A percentile compares a stretch with the other conserved stretches of the same genome.
Evolutionary conservation across 2,113 vertebrate genomes (phyloP).

Genomic region (Osmerus mordax): DNA sequence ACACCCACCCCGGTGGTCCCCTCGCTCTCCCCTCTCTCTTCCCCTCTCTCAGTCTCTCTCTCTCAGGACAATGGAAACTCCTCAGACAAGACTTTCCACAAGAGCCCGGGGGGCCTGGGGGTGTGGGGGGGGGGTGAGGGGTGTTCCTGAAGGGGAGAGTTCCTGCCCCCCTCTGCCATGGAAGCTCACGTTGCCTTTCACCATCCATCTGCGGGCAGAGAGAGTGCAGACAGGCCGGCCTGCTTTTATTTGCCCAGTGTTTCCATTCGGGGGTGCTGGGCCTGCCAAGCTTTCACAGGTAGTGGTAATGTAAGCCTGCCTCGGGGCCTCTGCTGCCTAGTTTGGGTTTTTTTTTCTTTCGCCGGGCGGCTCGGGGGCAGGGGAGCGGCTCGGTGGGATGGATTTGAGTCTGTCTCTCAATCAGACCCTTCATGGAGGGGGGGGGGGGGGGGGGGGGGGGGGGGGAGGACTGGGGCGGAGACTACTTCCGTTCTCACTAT

Average conservation of each 20-base stretch:
- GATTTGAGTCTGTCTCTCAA: conserved; percentile 63
- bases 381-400: conserved; percentile 55
- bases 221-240: conserved; percentile 70
- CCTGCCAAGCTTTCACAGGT: conserved; percentile 69
- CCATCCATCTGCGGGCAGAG: conserved; percentile 67
- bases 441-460: conserved; percentile 24
- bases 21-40: neutral
- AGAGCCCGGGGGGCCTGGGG: conserved; percentile 11
- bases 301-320: conserved; percentile 64
- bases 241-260: conserved; percentile 68
- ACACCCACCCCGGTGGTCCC: conserved; percentile 35
- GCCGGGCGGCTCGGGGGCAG: conserved; percentile 54
- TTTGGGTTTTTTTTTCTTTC: conserved; percentile 62
- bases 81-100: conserved; percentile 56
- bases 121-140: conserved; percentile 15
- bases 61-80: conserved; percentile 55
- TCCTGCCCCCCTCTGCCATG: conserved; percentile 40
- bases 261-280: conserved; percentile 65
- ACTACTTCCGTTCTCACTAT: conserved; percentile 25
- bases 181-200: conserved; percentile 64
- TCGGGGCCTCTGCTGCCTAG: conserved; percentile 66
- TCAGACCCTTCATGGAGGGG: conserved; percentile 61
- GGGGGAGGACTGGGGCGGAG: neutral
- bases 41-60: neutral
- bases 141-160: conserved; percentile 49